Evolutionary conservation across 2,113 vertebrate species (phyloP).

Genomic region (Oncorhynchus gorbuscha): DNA sequence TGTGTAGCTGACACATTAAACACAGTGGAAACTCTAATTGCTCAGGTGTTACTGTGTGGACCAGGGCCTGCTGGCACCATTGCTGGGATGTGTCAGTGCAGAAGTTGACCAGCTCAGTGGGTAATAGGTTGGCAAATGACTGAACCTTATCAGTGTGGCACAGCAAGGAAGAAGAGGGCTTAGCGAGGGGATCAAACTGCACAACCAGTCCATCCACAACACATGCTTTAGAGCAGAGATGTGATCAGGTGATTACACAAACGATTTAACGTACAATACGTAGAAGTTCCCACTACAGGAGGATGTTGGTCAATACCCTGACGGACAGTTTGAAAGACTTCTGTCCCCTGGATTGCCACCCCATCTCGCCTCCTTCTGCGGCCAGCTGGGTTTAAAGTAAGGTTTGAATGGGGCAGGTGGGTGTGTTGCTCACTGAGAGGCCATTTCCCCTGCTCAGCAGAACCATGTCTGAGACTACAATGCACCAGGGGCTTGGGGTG

Average conservation of each 20-base stretch:
- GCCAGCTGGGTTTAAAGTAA: not conserved
- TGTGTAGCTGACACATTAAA: not conserved
- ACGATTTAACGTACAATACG: not conserved
- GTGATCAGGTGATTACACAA: not conserved
- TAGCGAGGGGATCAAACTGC: not conserved
- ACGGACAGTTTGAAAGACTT: too few species aligned
- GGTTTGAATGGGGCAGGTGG: not conserved
- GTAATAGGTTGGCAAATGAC: slow-evolving; percentile 34
- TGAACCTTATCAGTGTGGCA: slow-evolving; percentile 16
- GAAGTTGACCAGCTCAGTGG: slow-evolving; percentile 6
- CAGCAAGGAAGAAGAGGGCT: slow-evolving; percentile 19
- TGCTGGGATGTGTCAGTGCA: not conserved
- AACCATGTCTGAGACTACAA: not conserved
- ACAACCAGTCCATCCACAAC: not conserved
- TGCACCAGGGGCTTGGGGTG: too few species aligned
- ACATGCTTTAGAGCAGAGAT: not conserved
- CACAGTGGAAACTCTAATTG: not conserved
- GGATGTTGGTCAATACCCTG: not conserved
- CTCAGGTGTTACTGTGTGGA: not conserved
- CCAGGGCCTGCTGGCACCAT: not conserved
- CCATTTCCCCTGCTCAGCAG: too few species aligned
- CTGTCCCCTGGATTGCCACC: not conserved
- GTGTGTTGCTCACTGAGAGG: not conserved
- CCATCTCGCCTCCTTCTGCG: not conserved
- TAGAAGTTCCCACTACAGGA: not conserved